These are phyloP conservation scores for Hippopotamus amphibius DNA, from an alignment of 2,113 vertebrate genomes.

Conservation along the genomic window DNA sequence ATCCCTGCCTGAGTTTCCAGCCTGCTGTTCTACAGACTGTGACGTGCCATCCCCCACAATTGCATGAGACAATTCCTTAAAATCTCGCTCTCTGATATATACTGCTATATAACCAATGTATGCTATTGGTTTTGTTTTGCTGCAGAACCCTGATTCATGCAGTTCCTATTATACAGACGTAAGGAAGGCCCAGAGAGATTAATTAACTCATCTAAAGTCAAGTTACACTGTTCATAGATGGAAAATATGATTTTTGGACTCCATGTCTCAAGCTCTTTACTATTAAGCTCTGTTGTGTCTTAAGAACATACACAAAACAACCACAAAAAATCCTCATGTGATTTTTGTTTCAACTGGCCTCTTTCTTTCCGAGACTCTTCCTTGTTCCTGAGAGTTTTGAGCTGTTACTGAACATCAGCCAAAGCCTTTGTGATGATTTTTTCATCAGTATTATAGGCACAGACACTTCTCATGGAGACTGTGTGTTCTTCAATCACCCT, in stretches of 20 bases:
- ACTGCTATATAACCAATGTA: background rate
- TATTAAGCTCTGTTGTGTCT: background rate
- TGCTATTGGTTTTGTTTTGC: background rate
- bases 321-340: background rate
- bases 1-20: background rate
- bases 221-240: conserved; percentile 34
- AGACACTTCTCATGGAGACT: background rate
- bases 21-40: background rate
- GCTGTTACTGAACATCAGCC: background rate
- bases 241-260: background rate
- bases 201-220: conserved; percentile 63
- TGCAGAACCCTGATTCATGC: background rate
- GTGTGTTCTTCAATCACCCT: background rate
- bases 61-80: background rate
- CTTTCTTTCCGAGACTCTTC: background rate
- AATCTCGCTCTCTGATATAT: background rate
- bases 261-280: background rate
- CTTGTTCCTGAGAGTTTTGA: background rate
- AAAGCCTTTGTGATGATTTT: background rate
- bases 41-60: background rate
- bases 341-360: accelerated
- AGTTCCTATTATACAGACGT: background rate
- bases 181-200: background rate
- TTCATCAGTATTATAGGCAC: background rate
- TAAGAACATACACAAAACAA: background rate